Evolutionary conservation across 2,113 vertebrate species (phyloP).

Genomic region (Leucosticte australis): DNA sequence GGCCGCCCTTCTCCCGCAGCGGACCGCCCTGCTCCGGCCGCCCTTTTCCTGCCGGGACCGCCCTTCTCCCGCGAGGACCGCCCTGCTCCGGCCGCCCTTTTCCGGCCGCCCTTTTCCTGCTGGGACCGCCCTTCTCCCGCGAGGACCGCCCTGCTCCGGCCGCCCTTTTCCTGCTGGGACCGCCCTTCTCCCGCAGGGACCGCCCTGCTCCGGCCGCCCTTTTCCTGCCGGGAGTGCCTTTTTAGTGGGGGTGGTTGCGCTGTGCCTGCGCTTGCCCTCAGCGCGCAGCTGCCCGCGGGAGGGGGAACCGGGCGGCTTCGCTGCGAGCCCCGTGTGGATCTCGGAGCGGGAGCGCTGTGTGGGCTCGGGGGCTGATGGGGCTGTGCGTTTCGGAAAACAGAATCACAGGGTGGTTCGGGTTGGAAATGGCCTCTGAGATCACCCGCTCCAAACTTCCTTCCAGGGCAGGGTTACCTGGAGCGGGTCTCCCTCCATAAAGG

Average conservation of each 20-base stretch:
- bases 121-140: not conserved
- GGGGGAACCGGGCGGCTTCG: rapidly evolving
- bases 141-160: not conserved
- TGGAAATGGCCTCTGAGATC: not conserved
- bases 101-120: too few species aligned
- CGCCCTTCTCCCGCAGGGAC: not conserved
- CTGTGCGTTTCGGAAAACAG: not conserved
- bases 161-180: not conserved
- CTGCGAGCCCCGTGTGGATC: not conserved
- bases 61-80: not conserved
- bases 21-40: not conserved
- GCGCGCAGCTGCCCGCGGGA: rapidly evolving
- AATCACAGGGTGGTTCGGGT: rapidly evolving
- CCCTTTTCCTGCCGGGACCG: too few species aligned
- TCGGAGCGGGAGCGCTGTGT: not conserved
- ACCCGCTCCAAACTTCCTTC: rapidly evolving
- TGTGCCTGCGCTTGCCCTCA: rapidly evolving
- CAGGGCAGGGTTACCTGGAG: not conserved
- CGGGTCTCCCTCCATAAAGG: not conserved
- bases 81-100: not conserved
- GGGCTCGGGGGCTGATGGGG: not conserved
- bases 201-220: not conserved
- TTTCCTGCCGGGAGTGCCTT: not conserved
- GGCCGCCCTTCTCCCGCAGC: not conserved
- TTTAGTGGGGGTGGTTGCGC: rapidly evolving